Evolutionary conservation across 2,888 invertebrate genomes (phyloP).

Genomic region (Plagiodera versicolora): DNA sequence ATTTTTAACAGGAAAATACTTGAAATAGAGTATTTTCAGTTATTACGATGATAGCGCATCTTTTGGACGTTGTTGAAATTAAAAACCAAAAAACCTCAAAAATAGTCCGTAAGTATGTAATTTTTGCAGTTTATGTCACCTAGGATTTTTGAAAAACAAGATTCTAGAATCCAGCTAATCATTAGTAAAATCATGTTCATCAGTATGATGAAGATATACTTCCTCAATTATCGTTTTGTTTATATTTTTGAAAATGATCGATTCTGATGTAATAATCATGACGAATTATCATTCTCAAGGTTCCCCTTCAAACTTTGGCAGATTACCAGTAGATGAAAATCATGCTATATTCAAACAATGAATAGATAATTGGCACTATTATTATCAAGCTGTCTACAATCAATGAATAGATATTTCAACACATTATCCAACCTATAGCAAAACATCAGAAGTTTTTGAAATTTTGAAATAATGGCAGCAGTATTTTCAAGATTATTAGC

Average conservation of each 20-base stretch:
- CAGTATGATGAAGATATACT: too few species aligned
- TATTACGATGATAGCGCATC: too few species aligned
- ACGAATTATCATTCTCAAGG: not conserved
- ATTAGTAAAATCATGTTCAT: too few species aligned
- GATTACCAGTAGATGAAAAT: not conserved
- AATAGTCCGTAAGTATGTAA: too few species aligned
- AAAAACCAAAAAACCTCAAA: too few species aligned
- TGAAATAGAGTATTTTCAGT: too few species aligned
- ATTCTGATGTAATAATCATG: not conserved
- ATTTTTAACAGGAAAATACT: too few species aligned
- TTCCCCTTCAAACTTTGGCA: not conserved
- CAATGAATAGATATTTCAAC: not conserved
- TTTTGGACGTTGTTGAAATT: too few species aligned
- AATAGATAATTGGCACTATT: not conserved
- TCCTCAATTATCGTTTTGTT: too few species aligned
- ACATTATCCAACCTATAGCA: not conserved
- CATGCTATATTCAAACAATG: not conserved
- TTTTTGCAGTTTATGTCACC: too few species aligned
- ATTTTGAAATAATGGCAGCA: not conserved
- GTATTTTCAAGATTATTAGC: slow-evolving; percentile 56
- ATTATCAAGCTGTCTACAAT: not conserved
- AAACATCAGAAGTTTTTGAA: not conserved
- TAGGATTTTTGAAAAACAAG: too few species aligned
- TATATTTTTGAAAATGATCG: not conserved
- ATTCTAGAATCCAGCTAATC: too few species aligned